A percentile compares a stretch with the other conserved stretches of the same genome.
These are phyloP conservation scores for Orchesella cincta DNA, from an alignment of 1,140 invertebrate species.

Conservation along the genomic window DNA sequence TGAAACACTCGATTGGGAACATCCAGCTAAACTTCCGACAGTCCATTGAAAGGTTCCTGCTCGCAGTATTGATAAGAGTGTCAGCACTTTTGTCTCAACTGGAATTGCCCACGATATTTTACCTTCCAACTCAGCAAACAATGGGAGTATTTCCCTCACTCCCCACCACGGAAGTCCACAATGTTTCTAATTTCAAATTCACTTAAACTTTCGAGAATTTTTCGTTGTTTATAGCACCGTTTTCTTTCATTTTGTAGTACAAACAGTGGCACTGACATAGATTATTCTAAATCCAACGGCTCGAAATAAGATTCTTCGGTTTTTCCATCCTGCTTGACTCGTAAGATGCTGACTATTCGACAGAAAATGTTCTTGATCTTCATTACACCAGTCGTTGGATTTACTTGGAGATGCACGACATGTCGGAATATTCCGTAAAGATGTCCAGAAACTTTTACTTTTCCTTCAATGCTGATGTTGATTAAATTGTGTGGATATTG, in stretches of 20 bases:
- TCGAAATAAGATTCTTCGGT: too few relatives aligned
- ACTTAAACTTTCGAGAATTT: conserved; percentile 30
- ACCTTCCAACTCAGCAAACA: conserved; percentile 9
- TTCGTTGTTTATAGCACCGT: conserved; percentile 17
- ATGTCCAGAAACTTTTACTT: too few relatives aligned
- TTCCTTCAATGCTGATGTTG: too few relatives aligned
- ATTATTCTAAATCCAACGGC: too few relatives aligned
- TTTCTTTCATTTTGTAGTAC: background rate
- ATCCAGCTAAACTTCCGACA: background rate
- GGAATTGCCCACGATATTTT: background rate
- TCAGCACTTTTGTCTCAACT: conserved; percentile 37
- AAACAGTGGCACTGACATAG: conserved; percentile 20
- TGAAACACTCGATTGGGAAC: conserved; percentile 29
- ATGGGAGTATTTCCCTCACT: conserved; percentile 27
- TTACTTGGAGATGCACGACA: too few relatives aligned
- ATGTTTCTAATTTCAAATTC: conserved; percentile 35
- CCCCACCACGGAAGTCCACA: conserved; percentile 21
- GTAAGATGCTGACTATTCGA: too few relatives aligned
- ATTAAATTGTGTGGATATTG: too few relatives aligned
- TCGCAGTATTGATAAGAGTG: conserved; percentile 5
- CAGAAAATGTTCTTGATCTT: too few relatives aligned
- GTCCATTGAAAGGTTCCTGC: conserved; percentile 36
- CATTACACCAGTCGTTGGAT: too few relatives aligned
- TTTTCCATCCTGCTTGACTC: too few relatives aligned
- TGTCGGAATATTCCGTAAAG: too few relatives aligned